These are phyloP conservation scores for Parambassis ranga DNA, from an alignment of 2,797 vertebrate species.

Conservation along the genomic window DNA sequence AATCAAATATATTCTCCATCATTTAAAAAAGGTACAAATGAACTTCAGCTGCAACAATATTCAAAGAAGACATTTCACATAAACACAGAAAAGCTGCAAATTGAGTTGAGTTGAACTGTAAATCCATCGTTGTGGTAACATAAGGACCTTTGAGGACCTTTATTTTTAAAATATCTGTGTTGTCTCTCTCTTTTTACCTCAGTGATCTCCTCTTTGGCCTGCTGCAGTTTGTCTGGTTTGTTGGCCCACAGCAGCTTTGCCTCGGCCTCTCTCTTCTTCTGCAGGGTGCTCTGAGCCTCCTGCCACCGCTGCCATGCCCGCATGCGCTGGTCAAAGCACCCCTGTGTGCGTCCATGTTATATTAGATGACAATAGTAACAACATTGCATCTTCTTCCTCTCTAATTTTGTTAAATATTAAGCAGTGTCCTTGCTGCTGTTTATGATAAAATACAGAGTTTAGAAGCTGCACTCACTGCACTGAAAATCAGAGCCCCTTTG, in stretches of 20 bases:
- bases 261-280: conserved; percentile 95
- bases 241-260: conserved; percentile 96
- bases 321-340: conserved; percentile 94
- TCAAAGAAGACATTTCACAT: too few relatives aligned
- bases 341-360: conserved; percentile 70
- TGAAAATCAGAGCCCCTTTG: too few relatives aligned
- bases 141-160: background rate
- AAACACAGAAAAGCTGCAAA: too few relatives aligned
- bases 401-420: too few relatives aligned
- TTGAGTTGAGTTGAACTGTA: too few relatives aligned
- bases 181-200: conserved; percentile 79
- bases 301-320: conserved; percentile 96
- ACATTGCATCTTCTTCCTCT: too few relatives aligned
- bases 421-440: too few relatives aligned
- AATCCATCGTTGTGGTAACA: background rate
- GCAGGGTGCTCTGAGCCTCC: conserved; percentile 89
- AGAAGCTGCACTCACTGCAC: too few relatives aligned
- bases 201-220: conserved; percentile 93
- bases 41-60: too few relatives aligned
- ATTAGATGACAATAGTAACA: background rate
- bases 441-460: too few relatives aligned
- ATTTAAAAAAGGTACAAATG: too few relatives aligned
- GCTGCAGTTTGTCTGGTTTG: conserved; percentile 95
- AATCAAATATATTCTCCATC: too few relatives aligned
- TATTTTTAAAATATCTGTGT: background rate